These are phyloP conservation scores for Platalea minor DNA, from an alignment of 2,797 vertebrate genomes.

Conservation along the genomic window DNA sequence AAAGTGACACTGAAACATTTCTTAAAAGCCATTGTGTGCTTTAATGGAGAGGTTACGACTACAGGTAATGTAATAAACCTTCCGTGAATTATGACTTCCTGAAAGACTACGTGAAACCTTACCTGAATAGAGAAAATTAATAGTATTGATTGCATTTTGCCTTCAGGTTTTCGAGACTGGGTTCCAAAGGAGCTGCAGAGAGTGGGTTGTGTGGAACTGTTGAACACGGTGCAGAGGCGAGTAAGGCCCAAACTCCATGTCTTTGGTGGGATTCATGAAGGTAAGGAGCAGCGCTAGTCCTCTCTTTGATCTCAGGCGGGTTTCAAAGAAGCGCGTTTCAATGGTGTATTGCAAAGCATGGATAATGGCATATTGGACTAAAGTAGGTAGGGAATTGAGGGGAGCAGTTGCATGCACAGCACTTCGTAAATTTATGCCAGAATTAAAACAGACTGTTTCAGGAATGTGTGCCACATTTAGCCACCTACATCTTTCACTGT, in stretches of 20 bases:
- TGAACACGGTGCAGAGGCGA: conserved; percentile 96
- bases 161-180: conserved; percentile 94
- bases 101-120: conserved; percentile 71
- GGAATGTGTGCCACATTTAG: not conserved
- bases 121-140: conserved; percentile 71
- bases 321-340: not conserved
- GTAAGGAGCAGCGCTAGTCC: conserved; percentile 65
- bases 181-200: conserved; percentile 97
- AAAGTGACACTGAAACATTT: conserved; percentile 71
- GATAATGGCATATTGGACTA: not conserved
- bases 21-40: conserved; percentile 76
- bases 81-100: conserved; percentile 75
- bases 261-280: conserved; percentile 96
- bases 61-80: conserved; percentile 77
- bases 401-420: not conserved
- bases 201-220: conserved; percentile 94
- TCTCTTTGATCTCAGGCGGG: not conserved
- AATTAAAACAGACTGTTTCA: conserved; percentile 20
- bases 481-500: conserved; percentile 30
- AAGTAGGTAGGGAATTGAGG: not conserved
- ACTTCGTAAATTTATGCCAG: conserved; percentile 1
- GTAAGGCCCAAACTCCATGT: conserved; percentile 94
- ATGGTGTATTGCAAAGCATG: not conserved
- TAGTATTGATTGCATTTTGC: conserved; percentile 65
- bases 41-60: conserved; percentile 75